phyloP scores from a whole-genome alignment of 2,888 invertebrate genomes.

The Rotaria magnacalcarata region DNA sequence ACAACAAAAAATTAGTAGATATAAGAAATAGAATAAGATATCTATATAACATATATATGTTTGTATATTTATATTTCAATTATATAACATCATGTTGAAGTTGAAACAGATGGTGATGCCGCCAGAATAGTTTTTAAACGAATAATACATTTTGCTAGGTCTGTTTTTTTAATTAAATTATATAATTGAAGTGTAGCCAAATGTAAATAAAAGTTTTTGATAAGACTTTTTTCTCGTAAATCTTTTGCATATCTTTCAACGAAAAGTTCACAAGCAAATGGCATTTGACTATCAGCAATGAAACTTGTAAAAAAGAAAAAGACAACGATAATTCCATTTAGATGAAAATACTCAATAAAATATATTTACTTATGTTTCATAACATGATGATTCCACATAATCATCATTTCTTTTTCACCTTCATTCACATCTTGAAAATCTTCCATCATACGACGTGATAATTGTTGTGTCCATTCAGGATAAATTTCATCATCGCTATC shows the following conservation, averaged over 20 bases:
- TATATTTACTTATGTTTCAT: constrained; percentile 19
- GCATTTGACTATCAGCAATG: constrained; percentile 44
- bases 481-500: constrained; percentile 42
- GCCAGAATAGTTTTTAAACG: neutral
- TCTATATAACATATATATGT: neutral
- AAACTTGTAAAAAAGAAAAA: constrained; percentile 12
- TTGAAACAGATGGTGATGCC: neutral
- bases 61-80: neutral
- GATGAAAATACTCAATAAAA: no score
- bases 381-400: constrained; percentile 45
- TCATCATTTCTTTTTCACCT: constrained; percentile 47
- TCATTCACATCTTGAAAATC: constrained; percentile 46
- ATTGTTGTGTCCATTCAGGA: constrained; percentile 44
- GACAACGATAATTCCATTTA: no score
- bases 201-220: constrained; percentile 44
- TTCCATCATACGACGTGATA: constrained; percentile 48
- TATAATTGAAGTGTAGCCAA: constrained; percentile 42
- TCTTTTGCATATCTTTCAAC: constrained; percentile 36
- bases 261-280: constrained; percentile 39
- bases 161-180: constrained; percentile 37
- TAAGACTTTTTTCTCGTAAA: constrained; percentile 38
- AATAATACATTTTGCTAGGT: constrained; percentile 36
- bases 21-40: neutral
- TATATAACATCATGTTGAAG: neutral
- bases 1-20: neutral